Evolutionary conservation across 2,888 invertebrate species (phyloP), one percentile per base, ranked within the genome.

Genomic region (Alitta virens): DNA sequence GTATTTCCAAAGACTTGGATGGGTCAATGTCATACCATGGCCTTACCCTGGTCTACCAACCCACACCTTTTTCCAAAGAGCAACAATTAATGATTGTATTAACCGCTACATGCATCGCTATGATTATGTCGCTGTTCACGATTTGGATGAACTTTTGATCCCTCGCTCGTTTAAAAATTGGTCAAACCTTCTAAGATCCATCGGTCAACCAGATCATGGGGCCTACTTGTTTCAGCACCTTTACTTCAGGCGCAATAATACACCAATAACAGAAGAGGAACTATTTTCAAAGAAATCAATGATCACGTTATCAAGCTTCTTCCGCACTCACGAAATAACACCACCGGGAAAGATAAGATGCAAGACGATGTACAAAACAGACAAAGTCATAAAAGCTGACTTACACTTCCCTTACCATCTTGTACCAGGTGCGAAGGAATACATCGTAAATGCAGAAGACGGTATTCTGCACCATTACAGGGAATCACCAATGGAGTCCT

Each of bases 291-390:
- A 33, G 33, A n/a, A 33, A 33, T 33, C 33, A 7, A 33, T 33
- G 33, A 33, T 33, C 5, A 59, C 68, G 16, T 63, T 62, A 40
- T 42, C 42, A 1, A 62, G 64, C 2, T 58, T 66, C 26, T 66
- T 58, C 57, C 42, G 62, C 16, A 64, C 68, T 7, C 59, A 60
- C 24, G 56, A 53, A n/a, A 62, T 64, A 18, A 51, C 52, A 0
- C 68, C 68, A 23, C 56, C 66, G 1, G 68, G 66, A 2, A 66
- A 64, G 33, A 64, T 66, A n/a, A 56, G 68, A 12, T 68, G 68
- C 55, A 68, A 68, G 54, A 40, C 66, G 7, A 64, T 68, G 64
- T 68, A 68, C 61, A 18, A 50, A 1, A 60, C 63, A 5, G 52
- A 42, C 5, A 24, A 52, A 12, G 60, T 61, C 1, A 50, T 66